Evolutionary conservation across 1,140 invertebrate species (phyloP), one percentile per base, ranked within the genome.

Genomic region (Drosophila varians): DNA sequence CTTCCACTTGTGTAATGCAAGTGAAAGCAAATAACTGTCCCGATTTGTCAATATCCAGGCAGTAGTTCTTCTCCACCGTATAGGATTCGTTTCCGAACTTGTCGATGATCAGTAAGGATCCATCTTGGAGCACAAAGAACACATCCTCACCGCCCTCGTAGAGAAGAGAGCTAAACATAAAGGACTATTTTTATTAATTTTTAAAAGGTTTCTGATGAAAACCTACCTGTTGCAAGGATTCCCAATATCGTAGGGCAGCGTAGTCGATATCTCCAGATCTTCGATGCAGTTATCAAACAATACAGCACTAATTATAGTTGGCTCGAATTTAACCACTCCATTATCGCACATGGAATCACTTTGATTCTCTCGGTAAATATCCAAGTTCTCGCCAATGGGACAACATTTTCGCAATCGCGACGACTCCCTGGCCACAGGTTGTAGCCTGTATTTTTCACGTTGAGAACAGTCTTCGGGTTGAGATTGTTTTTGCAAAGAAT

Each of bases 261-360:
- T 25, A 2, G 78, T 65, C 1, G 25, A n/a, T 21, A 71, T 49
- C 70, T 91, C 89, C 36, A 86, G 61, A 48, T 91, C 90, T 16
- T 91, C 90, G 31, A 91, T 90, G 36, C 90, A 91, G 42, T 90
- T 90, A 12, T 91, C 89, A 49, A 70, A 91, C 3, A 91, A 66
- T 4, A 78, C 74, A 4, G 77, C 90, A 45, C 64, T 82, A 26
- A 91, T 89, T 23, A 89, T 52, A 36, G 55, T 70, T 7, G 87
- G 90, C 16, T 82, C 48, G 54, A 91, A 89, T 5, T 52, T 48
- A 11, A 69, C n/a, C 1, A 68, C 46, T 14, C 68, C 70, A n/a
- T 52, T 79, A 31, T 89, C 86, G 31, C 90, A 91, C 47, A 84
- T 71, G 0, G 82, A 73, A 28, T 78, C 74, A 25, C 74, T 90